phyloP scores from a whole-genome alignment of 1,140 invertebrate species.

The Eufriesea mexicana region DNA sequence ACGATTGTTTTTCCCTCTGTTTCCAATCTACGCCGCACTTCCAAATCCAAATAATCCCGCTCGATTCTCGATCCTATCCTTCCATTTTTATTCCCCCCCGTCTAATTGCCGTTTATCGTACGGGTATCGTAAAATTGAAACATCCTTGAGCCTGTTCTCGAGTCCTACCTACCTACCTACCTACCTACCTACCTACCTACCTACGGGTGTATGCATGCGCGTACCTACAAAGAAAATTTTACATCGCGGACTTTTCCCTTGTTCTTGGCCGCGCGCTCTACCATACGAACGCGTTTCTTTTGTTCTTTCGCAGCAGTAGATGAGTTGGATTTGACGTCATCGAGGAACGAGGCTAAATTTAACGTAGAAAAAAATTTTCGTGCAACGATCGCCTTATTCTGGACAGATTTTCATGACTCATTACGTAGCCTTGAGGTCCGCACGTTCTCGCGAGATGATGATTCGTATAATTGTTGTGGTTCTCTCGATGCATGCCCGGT shows the following conservation, averaged over 20 bases:
- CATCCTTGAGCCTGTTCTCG: too few relatives aligned
- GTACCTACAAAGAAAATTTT: neutral
- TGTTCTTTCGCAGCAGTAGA: neutral
- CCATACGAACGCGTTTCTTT: neutral
- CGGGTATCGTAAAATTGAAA: neutral
- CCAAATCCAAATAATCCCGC: neutral
- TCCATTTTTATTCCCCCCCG: too few relatives aligned
- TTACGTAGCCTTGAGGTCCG: constrained; percentile 71
- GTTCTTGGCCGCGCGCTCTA: neutral
- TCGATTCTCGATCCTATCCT: neutral
- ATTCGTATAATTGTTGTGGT: constrained; percentile 65
- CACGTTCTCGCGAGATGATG: constrained; percentile 67
- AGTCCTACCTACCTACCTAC: too few relatives aligned
- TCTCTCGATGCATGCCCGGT: constrained; percentile 12
- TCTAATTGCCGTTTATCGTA: neutral
- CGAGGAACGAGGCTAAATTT: constrained; percentile 47
- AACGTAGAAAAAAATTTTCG: constrained; percentile 32
- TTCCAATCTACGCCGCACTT: too few relatives aligned
- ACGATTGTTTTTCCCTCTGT: neutral
- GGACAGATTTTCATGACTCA: constrained; percentile 75
- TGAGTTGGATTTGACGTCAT: constrained; percentile 37
- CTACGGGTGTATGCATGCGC: too few relatives aligned
- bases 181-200: too few relatives aligned
- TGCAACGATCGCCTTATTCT: constrained; percentile 41
- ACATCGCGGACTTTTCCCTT: too few relatives aligned